Percentiles rank a stretch among this genome's conserved stretches.
These are phyloP conservation scores for Rapana venosa DNA, from an alignment of 2,888 invertebrate genomes.

Conservation along the genomic window DNA sequence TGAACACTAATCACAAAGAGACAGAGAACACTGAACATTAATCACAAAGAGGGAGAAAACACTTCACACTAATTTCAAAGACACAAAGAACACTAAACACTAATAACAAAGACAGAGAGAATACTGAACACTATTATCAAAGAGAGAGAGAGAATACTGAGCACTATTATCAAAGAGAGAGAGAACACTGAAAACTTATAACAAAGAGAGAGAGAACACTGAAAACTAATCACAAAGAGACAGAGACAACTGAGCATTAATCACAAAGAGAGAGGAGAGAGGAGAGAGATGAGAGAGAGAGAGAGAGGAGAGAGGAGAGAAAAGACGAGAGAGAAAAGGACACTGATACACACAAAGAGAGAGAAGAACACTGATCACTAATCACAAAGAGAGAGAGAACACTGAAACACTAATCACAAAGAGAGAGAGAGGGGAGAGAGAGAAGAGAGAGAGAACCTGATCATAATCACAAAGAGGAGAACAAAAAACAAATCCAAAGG, in stretches of 20 bases:
- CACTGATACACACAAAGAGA: not conserved
- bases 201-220: not conserved
- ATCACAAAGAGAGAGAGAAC: not conserved
- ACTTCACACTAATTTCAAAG: too few relatives aligned
- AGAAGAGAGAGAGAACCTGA: too few relatives aligned
- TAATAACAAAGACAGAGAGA: not conserved
- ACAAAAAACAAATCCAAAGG: too few relatives aligned
- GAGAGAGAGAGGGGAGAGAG: too few relatives aligned
- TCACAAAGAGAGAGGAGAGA: not conserved
- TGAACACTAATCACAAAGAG: too few relatives aligned
- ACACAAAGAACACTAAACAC: not conserved
- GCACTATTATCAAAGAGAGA: not conserved
- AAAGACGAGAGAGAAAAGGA: not conserved
- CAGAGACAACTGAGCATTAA: not conserved
- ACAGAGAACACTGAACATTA: too few relatives aligned
- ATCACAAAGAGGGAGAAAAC: too few relatives aligned
- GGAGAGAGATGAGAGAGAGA: constrained; percentile 10
- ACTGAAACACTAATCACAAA: too few relatives aligned
- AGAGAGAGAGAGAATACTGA: not conserved
- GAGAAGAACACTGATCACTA: not conserved
- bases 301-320: not conserved
- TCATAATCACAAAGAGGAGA: too few relatives aligned
- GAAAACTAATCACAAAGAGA: not conserved
- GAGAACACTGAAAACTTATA: not conserved
- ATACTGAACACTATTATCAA: too few relatives aligned